A percentile compares a stretch with the other conserved stretches of the same genome.
phyloP scores from a whole-genome alignment of 2,888 invertebrate genomes.

The Diarsia mendica region DNA sequence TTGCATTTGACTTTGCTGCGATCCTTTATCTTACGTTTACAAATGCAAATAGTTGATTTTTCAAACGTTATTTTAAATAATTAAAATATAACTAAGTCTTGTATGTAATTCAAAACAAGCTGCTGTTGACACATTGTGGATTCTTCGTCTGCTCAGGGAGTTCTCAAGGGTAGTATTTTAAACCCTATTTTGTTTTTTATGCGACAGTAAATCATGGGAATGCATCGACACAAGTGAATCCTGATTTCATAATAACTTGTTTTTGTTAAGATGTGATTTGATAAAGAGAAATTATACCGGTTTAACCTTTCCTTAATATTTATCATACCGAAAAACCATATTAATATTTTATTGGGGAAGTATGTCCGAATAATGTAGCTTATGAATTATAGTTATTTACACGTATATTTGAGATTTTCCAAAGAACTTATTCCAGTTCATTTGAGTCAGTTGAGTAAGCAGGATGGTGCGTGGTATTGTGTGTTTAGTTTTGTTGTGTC shows the following conservation, averaged over 20 bases:
- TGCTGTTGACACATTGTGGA: neutral
- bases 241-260: neutral
- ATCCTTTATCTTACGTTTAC: neutral
- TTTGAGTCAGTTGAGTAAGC: neutral
- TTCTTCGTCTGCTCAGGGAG: neutral
- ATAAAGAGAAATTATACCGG: neutral
- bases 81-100: neutral
- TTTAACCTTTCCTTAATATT: neutral
- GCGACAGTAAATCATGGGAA: neutral
- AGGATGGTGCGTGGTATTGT: slow-evolving; percentile 19
- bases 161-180: neutral
- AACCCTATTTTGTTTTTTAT: neutral
- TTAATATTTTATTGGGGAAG: neutral
- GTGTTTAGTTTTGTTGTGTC: neutral
- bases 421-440: slow-evolving; percentile 9
- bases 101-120: neutral
- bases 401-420: neutral
- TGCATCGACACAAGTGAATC: neutral
- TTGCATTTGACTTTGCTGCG: neutral
- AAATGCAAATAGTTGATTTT: neutral
- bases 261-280: neutral
- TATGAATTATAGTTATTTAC: neutral
- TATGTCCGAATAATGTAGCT: neutral
- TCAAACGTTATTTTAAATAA: neutral
- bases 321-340: no score